Percentiles rank a stretch among this genome's conserved stretches.
phyloP scores from a whole-genome alignment of 92 coral and sea anemone genomes.

The Epizoanthus ramosus region DNA sequence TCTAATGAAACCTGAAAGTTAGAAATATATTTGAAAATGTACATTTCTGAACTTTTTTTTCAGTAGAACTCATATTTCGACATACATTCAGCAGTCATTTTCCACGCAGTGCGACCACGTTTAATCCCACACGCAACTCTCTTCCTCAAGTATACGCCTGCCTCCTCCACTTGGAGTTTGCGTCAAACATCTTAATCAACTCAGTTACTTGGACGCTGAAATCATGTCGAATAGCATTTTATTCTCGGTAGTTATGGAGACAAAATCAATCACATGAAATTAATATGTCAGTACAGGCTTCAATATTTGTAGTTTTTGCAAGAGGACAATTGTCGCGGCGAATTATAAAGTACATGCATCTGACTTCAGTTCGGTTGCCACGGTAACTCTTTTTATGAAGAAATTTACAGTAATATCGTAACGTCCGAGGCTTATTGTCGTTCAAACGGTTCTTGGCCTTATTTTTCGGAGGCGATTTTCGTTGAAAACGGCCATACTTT shows the following conservation, averaged over 20 bases:
- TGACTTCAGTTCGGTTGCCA: background rate
- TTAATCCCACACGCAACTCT: no score
- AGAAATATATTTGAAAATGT: background rate
- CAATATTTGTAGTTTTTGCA: background rate
- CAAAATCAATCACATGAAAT: background rate
- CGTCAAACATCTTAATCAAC: no score
- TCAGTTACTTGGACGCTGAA: no score
- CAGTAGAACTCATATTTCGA: background rate
- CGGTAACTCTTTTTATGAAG: conserved; percentile 6
- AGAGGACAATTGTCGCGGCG: background rate
- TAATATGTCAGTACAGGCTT: background rate
- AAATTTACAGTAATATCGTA: background rate
- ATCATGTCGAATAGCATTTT: no score
- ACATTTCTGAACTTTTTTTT: background rate
- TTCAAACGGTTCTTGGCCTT: no score
- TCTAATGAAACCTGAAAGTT: background rate
- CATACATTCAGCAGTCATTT: background rate
- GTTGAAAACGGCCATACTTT: no score
- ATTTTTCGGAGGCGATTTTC: no score
- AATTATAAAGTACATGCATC: background rate
- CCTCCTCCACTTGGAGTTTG: no score
- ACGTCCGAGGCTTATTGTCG: no score
- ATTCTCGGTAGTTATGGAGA: background rate
- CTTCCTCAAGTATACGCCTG: no score
- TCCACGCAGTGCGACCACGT: no score